Evolutionary conservation across 2,888 invertebrate species (phyloP).

Genomic region (Dendrolimus houi): DNA sequence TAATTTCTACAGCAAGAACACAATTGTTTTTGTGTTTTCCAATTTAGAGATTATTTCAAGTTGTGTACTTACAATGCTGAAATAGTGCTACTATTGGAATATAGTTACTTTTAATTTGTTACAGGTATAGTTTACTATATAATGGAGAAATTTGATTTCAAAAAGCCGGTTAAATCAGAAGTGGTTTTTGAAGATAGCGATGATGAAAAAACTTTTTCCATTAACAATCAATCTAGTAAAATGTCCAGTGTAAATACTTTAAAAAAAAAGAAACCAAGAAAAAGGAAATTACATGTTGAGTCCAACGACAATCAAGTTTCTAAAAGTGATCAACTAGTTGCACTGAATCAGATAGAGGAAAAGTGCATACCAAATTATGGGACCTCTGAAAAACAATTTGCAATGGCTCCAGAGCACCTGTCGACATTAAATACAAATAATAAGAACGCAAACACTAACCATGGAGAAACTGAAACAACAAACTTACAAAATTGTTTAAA

Average conservation of each 20-base stretch:
- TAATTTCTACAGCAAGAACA: no score
- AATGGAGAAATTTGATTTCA: conserved; percentile 30
- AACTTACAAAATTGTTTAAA: conserved; percentile 1
- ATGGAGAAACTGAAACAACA: neutral
- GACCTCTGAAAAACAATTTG: neutral
- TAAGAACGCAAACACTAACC: neutral
- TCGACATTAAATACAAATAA: conserved; percentile 1
- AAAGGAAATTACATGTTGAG: neutral
- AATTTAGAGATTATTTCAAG: no score
- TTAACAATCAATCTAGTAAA: neutral
- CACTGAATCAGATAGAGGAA: neutral
- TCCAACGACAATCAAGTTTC: neutral
- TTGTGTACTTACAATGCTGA: no score
- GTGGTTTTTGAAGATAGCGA: conserved; percentile 27
- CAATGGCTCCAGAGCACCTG: neutral
- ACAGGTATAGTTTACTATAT: conserved; percentile 16
- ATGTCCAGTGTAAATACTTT: neutral
- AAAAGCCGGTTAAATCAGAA: conserved; percentile 20
- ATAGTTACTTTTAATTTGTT: conserved; percentile 6
- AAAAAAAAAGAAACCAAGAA: neutral
- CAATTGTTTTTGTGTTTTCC: no score
- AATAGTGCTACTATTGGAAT: no score
- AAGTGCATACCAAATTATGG: neutral
- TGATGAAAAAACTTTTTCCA: conserved; percentile 11
- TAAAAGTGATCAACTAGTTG: neutral